phyloP scores from a whole-genome alignment of 2,797 vertebrate genomes.

The Lacerta agilis region DNA sequence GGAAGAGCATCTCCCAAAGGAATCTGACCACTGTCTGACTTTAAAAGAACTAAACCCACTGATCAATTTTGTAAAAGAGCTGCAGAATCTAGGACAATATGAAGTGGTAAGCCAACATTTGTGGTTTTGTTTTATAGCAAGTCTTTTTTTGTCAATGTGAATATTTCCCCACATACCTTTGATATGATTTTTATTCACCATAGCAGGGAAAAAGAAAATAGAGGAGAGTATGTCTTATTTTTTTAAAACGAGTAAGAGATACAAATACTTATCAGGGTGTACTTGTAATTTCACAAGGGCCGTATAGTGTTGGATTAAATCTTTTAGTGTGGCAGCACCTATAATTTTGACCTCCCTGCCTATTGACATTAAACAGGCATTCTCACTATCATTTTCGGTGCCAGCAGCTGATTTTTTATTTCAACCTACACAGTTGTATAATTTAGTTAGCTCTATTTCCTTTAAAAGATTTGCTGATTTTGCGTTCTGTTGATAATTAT shows the following conservation, averaged over 20 bases:
- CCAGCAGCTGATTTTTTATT: too few species aligned
- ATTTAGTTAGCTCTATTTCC: too few species aligned
- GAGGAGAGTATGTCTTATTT: background rate
- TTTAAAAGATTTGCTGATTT: too few species aligned
- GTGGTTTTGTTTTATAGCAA: background rate
- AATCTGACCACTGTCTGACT: constrained; percentile 78
- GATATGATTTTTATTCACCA: background rate
- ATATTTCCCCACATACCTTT: background rate
- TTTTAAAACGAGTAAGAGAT: background rate
- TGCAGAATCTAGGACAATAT: constrained; percentile 83
- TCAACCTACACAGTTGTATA: too few species aligned
- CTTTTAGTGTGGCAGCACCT: too few species aligned
- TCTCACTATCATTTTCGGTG: too few species aligned
- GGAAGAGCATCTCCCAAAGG: constrained; percentile 78
- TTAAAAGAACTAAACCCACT: constrained; percentile 83
- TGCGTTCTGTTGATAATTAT: too few species aligned
- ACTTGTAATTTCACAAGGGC: background rate
- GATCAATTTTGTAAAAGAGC: constrained; percentile 83
- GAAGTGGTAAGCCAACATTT: constrained; percentile 82
- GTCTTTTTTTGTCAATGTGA: background rate
- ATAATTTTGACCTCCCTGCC: too few species aligned
- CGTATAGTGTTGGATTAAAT: too few species aligned
- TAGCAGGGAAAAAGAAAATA: background rate
- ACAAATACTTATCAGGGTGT: background rate
- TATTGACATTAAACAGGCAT: too few species aligned